Percentiles rank a stretch among this genome's conserved stretches.
phyloP scores from a whole-genome alignment of 2,113 vertebrate genomes.

The Chinchilla lanigera region DNA sequence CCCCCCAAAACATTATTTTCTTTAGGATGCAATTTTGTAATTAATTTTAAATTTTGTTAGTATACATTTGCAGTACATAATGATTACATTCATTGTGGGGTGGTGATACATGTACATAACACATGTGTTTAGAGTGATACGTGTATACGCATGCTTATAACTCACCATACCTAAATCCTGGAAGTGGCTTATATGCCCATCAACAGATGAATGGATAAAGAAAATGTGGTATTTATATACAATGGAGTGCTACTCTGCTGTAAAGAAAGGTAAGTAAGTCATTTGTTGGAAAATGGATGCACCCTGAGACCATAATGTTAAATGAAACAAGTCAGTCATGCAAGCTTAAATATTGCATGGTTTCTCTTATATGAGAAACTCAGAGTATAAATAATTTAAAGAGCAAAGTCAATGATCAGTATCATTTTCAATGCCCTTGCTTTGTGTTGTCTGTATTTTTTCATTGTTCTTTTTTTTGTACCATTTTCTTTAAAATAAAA shows the following conservation, averaged over 20 bases:
- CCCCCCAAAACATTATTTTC: background rate
- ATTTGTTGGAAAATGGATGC: background rate
- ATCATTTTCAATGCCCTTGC: too few relatives aligned
- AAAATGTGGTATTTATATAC: background rate
- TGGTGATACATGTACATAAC: background rate
- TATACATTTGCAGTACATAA: background rate
- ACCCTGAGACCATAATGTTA: background rate
- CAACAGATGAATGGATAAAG: background rate
- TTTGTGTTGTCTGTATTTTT: too few relatives aligned
- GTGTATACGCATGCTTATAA: background rate
- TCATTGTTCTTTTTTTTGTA: too few relatives aligned
- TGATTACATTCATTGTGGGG: background rate
- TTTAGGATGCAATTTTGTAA: background rate
- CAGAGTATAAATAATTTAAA: background rate
- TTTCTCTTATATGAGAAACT: background rate
- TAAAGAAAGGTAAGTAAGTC: background rate
- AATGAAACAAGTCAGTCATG: background rate
- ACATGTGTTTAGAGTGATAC: background rate
- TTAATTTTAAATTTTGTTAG: background rate
- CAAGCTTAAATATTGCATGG: background rate
- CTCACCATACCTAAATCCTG: background rate
- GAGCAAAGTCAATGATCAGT: background rate
- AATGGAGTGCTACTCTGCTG: background rate
- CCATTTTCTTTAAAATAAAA: too few relatives aligned
- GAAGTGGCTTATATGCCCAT: background rate